Conservation (phyloP, 2,888 invertebrate genomes). For the Ectemnius lituratus region DNA sequence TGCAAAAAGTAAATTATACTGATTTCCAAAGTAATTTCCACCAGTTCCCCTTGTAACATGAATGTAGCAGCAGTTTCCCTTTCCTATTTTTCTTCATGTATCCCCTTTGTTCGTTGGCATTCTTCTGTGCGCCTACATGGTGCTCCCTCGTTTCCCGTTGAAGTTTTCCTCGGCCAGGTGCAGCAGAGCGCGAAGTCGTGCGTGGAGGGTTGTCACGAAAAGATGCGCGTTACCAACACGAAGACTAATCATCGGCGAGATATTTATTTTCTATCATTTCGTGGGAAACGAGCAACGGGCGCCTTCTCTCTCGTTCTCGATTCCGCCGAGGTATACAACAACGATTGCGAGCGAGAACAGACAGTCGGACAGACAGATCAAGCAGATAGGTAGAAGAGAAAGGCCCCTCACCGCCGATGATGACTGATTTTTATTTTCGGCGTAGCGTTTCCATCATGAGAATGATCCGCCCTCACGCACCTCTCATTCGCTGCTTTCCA, state of each 20-base stretch:
- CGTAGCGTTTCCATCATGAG: constrained; percentile 53
- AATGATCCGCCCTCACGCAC: constrained; percentile 43
- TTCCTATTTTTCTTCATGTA: no score
- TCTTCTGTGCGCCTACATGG: no score
- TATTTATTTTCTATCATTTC: constrained; percentile 73
- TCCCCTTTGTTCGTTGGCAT: no score
- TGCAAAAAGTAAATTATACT: no score
- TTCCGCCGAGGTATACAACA: no score
- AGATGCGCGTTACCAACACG: constrained; percentile 49
- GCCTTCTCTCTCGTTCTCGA: constrained; percentile 20
- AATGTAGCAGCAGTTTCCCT: no score
- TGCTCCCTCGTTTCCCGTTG: constrained; percentile 11
- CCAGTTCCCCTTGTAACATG: no score
- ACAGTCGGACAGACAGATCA: no score
- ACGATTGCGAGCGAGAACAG: no score
- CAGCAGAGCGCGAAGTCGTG: constrained; percentile 53
- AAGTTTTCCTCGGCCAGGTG: constrained; percentile 51
- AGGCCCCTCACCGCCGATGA: constrained; percentile 44
- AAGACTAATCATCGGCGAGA: constrained; percentile 67
- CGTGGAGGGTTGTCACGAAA: constrained; percentile 44
- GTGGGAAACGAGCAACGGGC: constrained; percentile 64
- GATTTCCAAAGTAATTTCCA: no score
- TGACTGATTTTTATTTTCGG: constrained; percentile 67
- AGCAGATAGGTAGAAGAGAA: no score
- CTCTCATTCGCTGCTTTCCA: constrained; percentile 20